Percentiles rank a stretch among this genome's conserved stretches.
phyloP scores from a whole-genome alignment of 2,113 vertebrate species.

The Syrmaticus mikado region DNA sequence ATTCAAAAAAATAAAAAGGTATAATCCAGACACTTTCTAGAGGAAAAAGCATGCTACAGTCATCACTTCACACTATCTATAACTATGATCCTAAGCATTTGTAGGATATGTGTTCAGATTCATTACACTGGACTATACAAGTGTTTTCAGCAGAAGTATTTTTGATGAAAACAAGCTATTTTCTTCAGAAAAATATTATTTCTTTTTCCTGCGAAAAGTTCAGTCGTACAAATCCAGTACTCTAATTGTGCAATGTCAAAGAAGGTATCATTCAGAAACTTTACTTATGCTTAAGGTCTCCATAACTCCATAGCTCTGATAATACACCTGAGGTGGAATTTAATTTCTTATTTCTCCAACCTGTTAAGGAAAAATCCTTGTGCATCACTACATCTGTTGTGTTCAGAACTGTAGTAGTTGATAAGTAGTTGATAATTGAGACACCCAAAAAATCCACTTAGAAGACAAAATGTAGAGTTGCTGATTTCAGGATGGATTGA shows the following conservation, averaged over 20 bases:
- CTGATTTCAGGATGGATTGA: background rate
- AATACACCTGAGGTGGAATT: background rate
- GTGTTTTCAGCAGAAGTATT: background rate
- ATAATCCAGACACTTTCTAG: background rate
- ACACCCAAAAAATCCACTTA: background rate
- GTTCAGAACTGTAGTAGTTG: background rate
- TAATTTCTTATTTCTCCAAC: background rate
- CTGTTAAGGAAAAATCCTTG: background rate
- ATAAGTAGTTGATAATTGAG: background rate
- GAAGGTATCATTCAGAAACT: background rate
- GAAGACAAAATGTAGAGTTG: background rate
- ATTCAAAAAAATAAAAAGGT: background rate
- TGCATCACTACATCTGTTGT: background rate
- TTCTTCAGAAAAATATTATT: background rate
- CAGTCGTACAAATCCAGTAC: background rate
- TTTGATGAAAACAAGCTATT: background rate
- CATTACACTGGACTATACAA: background rate
- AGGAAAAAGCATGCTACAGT: background rate
- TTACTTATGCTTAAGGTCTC: background rate
- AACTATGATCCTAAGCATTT: background rate
- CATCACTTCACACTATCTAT: background rate
- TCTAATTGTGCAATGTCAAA: background rate
- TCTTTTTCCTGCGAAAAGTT: background rate
- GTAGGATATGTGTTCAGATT: background rate
- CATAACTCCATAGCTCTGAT: background rate